These are phyloP conservation scores for Sceloporus tristichus DNA, from an alignment of 2,113 vertebrate genomes.

Conservation along the genomic window DNA sequence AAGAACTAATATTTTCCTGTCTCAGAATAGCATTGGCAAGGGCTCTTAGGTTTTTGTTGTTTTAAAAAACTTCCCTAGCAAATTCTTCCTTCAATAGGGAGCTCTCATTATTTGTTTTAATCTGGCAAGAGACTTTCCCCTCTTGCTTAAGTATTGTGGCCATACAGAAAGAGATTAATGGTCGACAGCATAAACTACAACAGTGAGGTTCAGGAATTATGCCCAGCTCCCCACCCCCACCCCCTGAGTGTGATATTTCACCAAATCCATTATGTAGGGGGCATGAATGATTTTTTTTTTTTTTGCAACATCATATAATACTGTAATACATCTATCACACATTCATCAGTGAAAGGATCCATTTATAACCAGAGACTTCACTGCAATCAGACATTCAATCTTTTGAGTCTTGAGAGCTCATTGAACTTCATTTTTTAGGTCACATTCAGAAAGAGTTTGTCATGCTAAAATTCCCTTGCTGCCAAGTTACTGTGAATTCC, in stretches of 20 bases:
- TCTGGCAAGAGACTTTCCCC: rapidly evolving
- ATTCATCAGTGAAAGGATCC: not conserved
- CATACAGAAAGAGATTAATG: slow-evolving; percentile 27
- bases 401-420: not conserved
- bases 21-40: slow-evolving; percentile 61
- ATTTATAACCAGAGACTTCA: not conserved
- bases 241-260: not conserved
- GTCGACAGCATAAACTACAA: not conserved
- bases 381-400: not conserved
- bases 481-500: slow-evolving; percentile 29
- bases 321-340: not conserved
- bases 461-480: not conserved
- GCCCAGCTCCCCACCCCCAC: too few species aligned
- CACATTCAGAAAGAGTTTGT: not conserved
- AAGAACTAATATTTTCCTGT: slow-evolving; percentile 69
- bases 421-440: slow-evolving; percentile 3
- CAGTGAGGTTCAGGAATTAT: not conserved
- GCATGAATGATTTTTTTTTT: not conserved
- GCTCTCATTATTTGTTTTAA: slow-evolving; percentile 33
- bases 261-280: not conserved
- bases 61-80: slow-evolving; percentile 51
- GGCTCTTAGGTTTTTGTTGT: slow-evolving; percentile 55
- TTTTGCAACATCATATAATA: not conserved
- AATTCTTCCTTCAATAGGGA: slow-evolving; percentile 39
- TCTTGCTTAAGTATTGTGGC: slow-evolving; percentile 27